phyloP scores from a whole-genome alignment of 2,888 invertebrate species.

The Hybos culiciformis region DNA sequence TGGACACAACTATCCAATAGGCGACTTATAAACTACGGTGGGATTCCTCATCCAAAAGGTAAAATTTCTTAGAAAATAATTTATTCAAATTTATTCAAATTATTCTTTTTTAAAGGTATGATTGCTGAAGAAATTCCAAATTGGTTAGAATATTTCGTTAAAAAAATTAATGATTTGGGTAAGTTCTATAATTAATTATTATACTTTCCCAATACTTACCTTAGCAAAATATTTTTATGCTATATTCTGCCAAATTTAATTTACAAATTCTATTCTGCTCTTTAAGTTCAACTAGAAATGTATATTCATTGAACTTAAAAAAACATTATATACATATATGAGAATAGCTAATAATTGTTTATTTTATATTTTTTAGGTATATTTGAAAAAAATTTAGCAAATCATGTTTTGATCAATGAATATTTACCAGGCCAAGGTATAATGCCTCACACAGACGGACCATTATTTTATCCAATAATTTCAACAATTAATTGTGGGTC shows the following conservation, averaged over 20 bases:
- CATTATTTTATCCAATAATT: constrained; percentile 82
- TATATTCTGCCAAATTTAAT: not conserved
- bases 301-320: constrained; percentile 3
- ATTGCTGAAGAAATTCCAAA: constrained; percentile 74
- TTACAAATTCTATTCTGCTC: not conserved
- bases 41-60: constrained; percentile 79
- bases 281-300: constrained; percentile 1
- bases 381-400: constrained; percentile 59
- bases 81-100: too few relatives aligned
- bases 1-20: constrained; percentile 89
- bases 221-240: constrained; percentile 24
- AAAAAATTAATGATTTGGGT: constrained; percentile 52
- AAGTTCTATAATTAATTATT: too few relatives aligned
- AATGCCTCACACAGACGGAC: constrained; percentile 94
- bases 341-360: not conserved
- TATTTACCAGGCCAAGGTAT: constrained; percentile 90
- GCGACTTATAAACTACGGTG: constrained; percentile 96
- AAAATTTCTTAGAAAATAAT: too few relatives aligned
- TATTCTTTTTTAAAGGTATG: too few relatives aligned
- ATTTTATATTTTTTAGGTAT: constrained; percentile 19
- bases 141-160: constrained; percentile 64
- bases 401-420: constrained; percentile 92
- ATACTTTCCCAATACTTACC: too few relatives aligned
- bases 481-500: constrained; percentile 87
- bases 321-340: not conserved